Base-by-base conservation (phyloP, 2,888 invertebrate genomes). In the Ephialtes manifestator region DNA sequence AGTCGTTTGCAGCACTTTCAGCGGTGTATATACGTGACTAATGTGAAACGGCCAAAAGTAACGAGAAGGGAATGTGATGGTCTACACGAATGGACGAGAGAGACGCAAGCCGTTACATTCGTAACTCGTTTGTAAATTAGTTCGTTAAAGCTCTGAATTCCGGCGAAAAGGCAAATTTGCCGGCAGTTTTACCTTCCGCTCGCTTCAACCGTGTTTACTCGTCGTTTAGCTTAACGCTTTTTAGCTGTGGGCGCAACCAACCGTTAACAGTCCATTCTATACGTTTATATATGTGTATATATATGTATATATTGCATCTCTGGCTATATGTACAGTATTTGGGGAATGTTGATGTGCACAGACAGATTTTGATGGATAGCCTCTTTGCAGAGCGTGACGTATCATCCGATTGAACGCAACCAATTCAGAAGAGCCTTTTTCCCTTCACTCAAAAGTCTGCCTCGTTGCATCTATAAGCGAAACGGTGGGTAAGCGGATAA, bases 341-440 rank as follows among this genome's bases (percentile, higher is more conserved):
- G 10, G 31, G 8, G 58, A 68, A 63, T 31, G 35, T 63, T 63
- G 35, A 70, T n/a, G 15, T 13, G 18, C 60, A 55, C 43, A 24
- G 68, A 82, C 63, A 70, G 31, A 43, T 83, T 78, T 65, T 74
- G 78, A 78, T 74, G 67, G 72, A 83, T 78, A n/a, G 46, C 71
- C 55, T 31, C 78, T 71, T 28, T 46, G n/a, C 24, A 20, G 72
- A 48, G 60, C 35, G 51, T 72, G 71, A 83, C 72, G 63, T 51
- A 78, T 83, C 48, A 63, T 68, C 24, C 55, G 20, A 78, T 58
- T 67, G 18, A 74, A 15, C 67, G 71, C 65, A 28, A 48, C 60
- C 46, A 39, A 78, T 58, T 51, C 51, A 31, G 13, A 51, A 74
- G 51, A 68, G 18, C 28, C 35, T 11, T 58, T 55, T 55, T 18